Conservation (phyloP, 1,140 invertebrate species). For the Venturia canescens region DNA sequence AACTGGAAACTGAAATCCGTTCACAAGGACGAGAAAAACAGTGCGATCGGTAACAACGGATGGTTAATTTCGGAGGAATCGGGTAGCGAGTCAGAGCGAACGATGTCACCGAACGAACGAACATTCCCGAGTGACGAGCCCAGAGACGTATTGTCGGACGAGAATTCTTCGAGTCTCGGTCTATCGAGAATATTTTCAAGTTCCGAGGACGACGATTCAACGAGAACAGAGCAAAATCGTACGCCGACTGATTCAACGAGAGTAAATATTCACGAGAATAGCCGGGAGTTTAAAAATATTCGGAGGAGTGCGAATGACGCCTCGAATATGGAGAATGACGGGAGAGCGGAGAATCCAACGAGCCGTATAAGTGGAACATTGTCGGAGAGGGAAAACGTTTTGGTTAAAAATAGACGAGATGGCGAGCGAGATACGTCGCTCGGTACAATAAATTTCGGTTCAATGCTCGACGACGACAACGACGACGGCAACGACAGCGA, state of each 20-base stretch:
- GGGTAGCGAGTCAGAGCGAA: constrained; percentile 62
- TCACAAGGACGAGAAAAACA: background rate
- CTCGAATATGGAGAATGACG: background rate
- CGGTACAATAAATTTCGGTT: background rate
- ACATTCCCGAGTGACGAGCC: background rate
- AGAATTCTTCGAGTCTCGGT: constrained; percentile 22
- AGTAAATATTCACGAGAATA: background rate
- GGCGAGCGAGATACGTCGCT: constrained; percentile 50
- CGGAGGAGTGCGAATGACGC: background rate
- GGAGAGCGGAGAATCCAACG: background rate
- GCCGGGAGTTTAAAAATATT: constrained; percentile 7
- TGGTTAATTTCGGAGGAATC: constrained; percentile 69
- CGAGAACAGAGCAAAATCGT: background rate
- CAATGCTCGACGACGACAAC: constrained; percentile 44
- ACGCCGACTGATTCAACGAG: too few species aligned
- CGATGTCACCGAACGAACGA: constrained; percentile 44
- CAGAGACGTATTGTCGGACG: background rate
- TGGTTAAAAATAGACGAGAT: constrained; percentile 50
- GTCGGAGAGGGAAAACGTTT: constrained; percentile 23
- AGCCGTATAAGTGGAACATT: constrained; percentile 20
- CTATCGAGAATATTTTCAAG: constrained; percentile 13
- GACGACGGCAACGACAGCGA: constrained; percentile 42
- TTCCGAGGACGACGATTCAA: constrained; percentile 17
- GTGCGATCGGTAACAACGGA: constrained; percentile 64
- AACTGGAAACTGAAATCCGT: constrained; percentile 9